Evolutionary conservation across 2,888 invertebrate genomes (phyloP).

Genomic region (Patella ulyssiponensis): DNA sequence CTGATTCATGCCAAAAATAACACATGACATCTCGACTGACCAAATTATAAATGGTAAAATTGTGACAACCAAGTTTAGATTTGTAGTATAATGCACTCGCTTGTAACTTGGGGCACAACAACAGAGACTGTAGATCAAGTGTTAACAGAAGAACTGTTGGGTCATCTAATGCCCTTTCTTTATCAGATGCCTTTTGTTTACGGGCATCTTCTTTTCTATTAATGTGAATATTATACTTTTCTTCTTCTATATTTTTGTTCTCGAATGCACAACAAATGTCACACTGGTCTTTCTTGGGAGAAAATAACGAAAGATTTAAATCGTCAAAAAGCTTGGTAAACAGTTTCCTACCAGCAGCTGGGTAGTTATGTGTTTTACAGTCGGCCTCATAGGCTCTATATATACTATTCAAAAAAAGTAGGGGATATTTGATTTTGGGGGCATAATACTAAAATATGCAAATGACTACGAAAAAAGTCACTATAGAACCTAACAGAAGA

Average conservation of each 20-base stretch:
- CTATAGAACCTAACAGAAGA: no score
- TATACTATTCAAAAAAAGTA: no score
- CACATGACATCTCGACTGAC: no score
- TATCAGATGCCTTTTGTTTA: constrained; percentile 17
- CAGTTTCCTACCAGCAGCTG: no score
- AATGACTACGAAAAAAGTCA: no score
- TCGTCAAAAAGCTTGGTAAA: no score
- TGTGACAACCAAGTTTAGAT: constrained; percentile 22
- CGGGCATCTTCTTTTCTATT: neutral
- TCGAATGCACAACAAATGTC: constrained; percentile 10
- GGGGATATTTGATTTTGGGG: no score
- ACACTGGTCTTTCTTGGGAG: constrained; percentile 27
- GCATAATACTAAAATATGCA: no score
- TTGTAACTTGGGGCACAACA: constrained; percentile 18
- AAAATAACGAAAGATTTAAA: neutral
- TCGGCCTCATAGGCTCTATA: no score
- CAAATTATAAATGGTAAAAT: no score
- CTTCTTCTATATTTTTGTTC: neutral
- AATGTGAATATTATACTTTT: constrained; percentile 8
- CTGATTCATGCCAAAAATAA: no score
- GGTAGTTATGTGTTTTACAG: no score
- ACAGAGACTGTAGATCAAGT: constrained; percentile 23
- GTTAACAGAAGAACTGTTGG: constrained; percentile 6
- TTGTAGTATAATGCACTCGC: constrained; percentile 25
- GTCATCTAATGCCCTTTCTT: constrained; percentile 4